These are phyloP conservation scores for Hirtodrosophila alboralis DNA, from an alignment of 2,888 invertebrate species.

Conservation along the genomic window DNA sequence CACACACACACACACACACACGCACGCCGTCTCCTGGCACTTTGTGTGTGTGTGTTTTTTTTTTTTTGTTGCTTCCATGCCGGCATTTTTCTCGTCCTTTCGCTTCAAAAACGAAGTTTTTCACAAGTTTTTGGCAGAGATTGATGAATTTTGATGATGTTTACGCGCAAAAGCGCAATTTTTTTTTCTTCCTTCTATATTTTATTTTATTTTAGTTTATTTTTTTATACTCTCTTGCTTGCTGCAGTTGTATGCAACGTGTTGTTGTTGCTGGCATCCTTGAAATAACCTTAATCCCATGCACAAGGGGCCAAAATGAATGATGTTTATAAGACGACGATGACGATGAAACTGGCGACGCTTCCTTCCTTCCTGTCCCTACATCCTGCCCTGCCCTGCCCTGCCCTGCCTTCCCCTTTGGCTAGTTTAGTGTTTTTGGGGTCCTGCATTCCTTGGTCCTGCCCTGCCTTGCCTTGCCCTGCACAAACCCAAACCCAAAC, in stretches of 20 bases:
- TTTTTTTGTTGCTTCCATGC: too few species aligned
- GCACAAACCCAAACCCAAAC: constrained; percentile 13
- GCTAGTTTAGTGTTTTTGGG: constrained; percentile 11
- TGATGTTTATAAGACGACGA: constrained; percentile 73
- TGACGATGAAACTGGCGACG: constrained; percentile 19
- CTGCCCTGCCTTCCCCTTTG: too few species aligned
- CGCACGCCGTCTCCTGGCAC: constrained; percentile 38
- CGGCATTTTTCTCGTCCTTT: constrained; percentile 32
- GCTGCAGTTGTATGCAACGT: too few species aligned
- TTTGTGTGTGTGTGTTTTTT: too few species aligned
- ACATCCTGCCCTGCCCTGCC: background rate
- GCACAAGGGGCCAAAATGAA: constrained; percentile 81
- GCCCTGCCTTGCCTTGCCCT: too few species aligned
- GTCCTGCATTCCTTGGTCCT: constrained; percentile 51
- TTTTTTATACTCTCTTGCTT: background rate
- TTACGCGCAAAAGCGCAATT: constrained; percentile 74
- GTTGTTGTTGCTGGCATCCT: constrained; percentile 66
- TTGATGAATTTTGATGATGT: constrained; percentile 83
- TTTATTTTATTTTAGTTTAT: background rate
- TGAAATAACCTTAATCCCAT: constrained; percentile 83
- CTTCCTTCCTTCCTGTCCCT: background rate
- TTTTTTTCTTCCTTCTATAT: constrained; percentile 38
- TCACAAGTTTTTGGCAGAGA: constrained; percentile 83
- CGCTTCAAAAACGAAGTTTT: constrained; percentile 58
- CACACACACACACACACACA: constrained; percentile 24